Base-by-base conservation (phyloP, 2,888 invertebrate species). In the Oligia latruncula region DNA sequence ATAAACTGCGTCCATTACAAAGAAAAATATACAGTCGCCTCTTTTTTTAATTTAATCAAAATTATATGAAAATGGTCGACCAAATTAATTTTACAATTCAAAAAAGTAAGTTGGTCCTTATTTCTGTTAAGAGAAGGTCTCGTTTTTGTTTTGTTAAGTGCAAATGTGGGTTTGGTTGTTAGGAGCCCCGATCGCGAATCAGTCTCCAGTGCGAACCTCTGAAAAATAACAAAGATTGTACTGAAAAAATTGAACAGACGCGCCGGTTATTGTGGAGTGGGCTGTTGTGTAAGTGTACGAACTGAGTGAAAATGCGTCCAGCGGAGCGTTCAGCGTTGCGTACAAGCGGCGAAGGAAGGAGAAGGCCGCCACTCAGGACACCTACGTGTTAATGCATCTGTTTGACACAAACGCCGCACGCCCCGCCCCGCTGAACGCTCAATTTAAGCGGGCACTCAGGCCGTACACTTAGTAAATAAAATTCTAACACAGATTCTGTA, bases 11-110 rank as follows among this genome's bases (percentile, higher is more conserved):
- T 55, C 85, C 83, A 84, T 90, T 88, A 86, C 75, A 84, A 91
- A 91, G 92, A 91, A 90, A 87, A 90, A 92, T 88, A 88, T 85
- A 72, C 86, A 70, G 79, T 82, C 83, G 58, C 64, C 75, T 71
- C 84, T 90, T 91, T 91, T 91, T 90, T 88, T 87, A 90, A 92
- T 92, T 91, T 91, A 90, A 92, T 90, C 89, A 90, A 90, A 91
- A 91, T 90, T 91, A 90, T 89, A 87, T 89, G 83, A 88, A 91
- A 91, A 90, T 85, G 80, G 80, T 71, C 65, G 35, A 35, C 49
- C 78, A 79, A 85, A 35, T 70, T 72, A 40, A 70, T 55, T 66
- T 46, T 17, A 23, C 71, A 17, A 2, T 23, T 35, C 2, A 9
- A 8, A 49, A 64, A 72, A 55, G 5, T 4, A 60, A 52, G 43